phyloP scores from a whole-genome alignment of 2,113 vertebrate species.

The Fulica atra region DNA sequence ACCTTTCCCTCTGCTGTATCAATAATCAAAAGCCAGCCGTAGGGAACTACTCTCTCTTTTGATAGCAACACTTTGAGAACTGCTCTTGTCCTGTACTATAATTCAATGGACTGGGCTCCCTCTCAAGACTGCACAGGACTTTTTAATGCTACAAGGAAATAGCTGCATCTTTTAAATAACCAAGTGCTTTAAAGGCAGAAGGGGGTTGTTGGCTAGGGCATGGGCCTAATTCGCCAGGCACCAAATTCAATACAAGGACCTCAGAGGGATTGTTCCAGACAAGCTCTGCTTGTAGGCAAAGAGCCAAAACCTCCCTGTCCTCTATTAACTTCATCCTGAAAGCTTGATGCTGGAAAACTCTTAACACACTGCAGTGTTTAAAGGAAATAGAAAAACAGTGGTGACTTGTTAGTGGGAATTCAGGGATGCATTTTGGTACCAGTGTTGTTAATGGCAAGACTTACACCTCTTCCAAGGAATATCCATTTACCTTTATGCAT shows the following conservation, averaged over 20 bases:
- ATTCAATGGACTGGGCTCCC: not conserved
- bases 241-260: not conserved
- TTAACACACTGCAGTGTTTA: not conserved
- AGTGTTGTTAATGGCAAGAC: not conserved
- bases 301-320: not conserved
- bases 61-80: conserved; percentile 6
- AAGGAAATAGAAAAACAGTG: not conserved
- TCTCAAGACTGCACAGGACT: not conserved
- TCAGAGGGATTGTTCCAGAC: not conserved
- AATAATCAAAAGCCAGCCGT: conserved; percentile 9
- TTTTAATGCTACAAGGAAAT: not conserved
- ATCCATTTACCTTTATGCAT: not conserved
- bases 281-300: not conserved
- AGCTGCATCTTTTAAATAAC: not conserved
- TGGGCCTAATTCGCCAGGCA: not conserved
- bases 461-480: not conserved
- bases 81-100: not conserved
- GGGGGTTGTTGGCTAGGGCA: not conserved
- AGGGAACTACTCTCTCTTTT: not conserved
- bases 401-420: not conserved
- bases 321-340: not conserved
- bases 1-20: not conserved
- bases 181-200: not conserved
- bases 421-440: too few species aligned
- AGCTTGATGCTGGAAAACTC: not conserved